phyloP scores from a whole-genome alignment of 1,140 invertebrate genomes.

The Pentalonia nigronervosa region DNA sequence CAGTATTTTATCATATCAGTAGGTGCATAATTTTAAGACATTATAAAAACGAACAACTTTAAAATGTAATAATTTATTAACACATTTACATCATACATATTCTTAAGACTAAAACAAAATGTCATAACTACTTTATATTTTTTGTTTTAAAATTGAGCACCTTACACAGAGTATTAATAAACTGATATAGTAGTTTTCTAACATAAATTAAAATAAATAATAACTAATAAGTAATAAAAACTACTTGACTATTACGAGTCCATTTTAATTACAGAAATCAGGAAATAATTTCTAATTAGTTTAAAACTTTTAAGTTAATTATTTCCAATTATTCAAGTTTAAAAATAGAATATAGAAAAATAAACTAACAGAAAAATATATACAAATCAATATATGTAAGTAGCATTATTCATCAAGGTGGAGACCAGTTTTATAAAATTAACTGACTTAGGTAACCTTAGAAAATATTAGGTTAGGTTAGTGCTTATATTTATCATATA shows the following conservation, averaged over 20 bases:
- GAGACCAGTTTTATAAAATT: background rate
- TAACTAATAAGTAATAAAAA: background rate
- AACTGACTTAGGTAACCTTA: background rate
- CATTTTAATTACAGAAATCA: background rate
- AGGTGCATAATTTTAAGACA: background rate
- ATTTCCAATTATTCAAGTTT: background rate
- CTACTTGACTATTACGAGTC: background rate
- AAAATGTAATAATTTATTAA: conserved; percentile 3
- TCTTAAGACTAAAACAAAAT: background rate
- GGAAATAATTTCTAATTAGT: background rate
- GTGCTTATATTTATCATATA: background rate
- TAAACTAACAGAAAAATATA: background rate
- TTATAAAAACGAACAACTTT: background rate
- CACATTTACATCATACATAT: background rate
- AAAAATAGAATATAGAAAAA: background rate
- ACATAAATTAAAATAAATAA: background rate
- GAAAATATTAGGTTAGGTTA: conserved; percentile 7
- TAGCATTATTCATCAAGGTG: background rate
- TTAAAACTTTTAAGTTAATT: background rate
- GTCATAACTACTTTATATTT: background rate
- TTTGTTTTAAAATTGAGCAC: conserved; percentile 12
- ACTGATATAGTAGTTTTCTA: background rate
- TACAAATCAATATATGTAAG: background rate
- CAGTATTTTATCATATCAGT: background rate
- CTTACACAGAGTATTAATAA: background rate